Conservation (phyloP, 1,140 invertebrate genomes). For the Conus betulinus region DNA sequence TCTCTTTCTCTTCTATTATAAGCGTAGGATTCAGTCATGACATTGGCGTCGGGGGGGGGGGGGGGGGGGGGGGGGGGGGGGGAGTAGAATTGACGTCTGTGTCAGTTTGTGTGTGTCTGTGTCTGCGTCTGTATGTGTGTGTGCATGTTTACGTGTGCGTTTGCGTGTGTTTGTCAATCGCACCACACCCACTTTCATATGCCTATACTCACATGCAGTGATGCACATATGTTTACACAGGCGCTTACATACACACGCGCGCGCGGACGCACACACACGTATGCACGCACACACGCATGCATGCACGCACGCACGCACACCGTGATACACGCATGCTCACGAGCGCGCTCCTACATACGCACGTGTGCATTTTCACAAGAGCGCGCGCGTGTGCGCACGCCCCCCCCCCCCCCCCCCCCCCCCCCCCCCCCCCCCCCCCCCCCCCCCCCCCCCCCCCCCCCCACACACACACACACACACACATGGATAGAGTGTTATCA, state of each 20-base stretch:
- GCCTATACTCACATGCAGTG: not conserved
- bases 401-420: too few relatives aligned
- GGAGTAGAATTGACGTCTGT: not conserved
- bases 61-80: too few relatives aligned
- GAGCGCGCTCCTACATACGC: not conserved
- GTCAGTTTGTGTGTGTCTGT: slow-evolving; percentile 13
- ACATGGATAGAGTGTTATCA: too few relatives aligned
- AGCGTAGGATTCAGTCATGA: not conserved
- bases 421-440: too few relatives aligned
- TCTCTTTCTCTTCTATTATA: not conserved
- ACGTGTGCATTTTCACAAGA: not conserved
- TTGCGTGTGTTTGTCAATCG: not conserved
- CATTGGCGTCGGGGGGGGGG: too few relatives aligned
- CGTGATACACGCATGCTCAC: not conserved
- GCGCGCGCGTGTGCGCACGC: too few relatives aligned
- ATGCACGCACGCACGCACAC: slow-evolving; percentile 1
- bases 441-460: too few relatives aligned
- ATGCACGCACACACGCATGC: not conserved
- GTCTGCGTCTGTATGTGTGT: slow-evolving; percentile 15
- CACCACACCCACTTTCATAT: not conserved
- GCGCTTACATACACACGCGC: not conserved
- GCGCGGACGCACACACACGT: not conserved
- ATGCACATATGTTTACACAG: slow-evolving; percentile 8
- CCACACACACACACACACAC: too few relatives aligned
- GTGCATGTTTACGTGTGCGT: slow-evolving; percentile 12